Conservation (phyloP, 1,140 invertebrate species). For the Sitophilus oryzae region DNA sequence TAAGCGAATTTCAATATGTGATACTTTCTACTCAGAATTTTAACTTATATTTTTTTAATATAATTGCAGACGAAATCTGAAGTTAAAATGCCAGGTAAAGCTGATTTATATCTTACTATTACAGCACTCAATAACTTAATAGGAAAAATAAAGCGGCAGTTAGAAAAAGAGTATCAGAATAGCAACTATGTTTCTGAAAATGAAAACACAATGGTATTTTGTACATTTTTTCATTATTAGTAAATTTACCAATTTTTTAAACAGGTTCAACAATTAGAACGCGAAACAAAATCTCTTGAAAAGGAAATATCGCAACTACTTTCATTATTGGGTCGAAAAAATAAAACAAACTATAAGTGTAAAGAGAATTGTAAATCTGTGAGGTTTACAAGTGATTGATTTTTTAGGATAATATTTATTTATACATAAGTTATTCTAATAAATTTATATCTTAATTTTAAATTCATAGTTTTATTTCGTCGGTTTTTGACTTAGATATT, state of each 20-base stretch:
- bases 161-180: constrained; percentile 17
- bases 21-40: constrained; percentile 16
- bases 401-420: too few species aligned
- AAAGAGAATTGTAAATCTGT: too few species aligned
- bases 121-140: constrained; percentile 33
- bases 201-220: constrained; percentile 10
- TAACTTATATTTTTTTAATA: constrained; percentile 10
- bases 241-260: constrained; percentile 2
- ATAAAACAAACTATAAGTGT: too few species aligned
- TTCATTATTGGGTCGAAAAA: constrained; percentile 1
- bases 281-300: constrained; percentile 18
- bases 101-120: constrained; percentile 30
- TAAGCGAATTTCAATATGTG: constrained; percentile 7
- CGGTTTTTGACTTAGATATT: too few species aligned
- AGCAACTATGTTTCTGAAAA: constrained; percentile 16
- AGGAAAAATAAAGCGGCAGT: constrained; percentile 31
- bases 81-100: constrained; percentile 28
- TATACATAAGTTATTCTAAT: too few species aligned
- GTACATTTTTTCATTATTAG: constrained; percentile 1
- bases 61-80: constrained; percentile 13
- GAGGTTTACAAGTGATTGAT: too few species aligned
- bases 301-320: constrained; percentile 14
- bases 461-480: too few species aligned
- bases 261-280: constrained; percentile 14
- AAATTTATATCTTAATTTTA: too few species aligned